Evolutionary conservation across 2,888 invertebrate species (phyloP).

Genomic region (Timema podura): DNA sequence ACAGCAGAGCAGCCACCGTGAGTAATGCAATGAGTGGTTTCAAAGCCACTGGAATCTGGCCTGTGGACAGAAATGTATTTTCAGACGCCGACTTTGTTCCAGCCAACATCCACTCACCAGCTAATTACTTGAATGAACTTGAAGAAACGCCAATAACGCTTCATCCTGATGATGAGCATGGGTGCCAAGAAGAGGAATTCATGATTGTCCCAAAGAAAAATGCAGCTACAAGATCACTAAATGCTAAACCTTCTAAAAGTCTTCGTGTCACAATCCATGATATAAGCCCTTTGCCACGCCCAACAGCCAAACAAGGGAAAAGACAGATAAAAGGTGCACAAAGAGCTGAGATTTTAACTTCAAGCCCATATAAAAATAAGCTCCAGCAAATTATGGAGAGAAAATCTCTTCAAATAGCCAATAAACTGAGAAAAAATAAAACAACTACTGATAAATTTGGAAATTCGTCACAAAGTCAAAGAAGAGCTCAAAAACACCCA

Average conservation of each 20-base stretch:
- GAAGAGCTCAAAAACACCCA: background rate
- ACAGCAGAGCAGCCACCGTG: conserved; percentile 12
- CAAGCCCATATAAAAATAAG: background rate
- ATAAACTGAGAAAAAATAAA: no score
- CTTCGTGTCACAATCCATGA: background rate
- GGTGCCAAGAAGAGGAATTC: no score
- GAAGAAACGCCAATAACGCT: background rate
- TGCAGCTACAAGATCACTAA: background rate
- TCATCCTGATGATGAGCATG: background rate
- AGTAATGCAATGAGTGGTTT: conserved; percentile 14
- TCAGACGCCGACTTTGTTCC: conserved; percentile 1
- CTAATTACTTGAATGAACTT: background rate
- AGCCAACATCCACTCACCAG: background rate
- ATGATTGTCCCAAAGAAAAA: background rate
- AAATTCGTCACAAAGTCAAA: background rate
- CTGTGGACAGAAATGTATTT: conserved; percentile 1
- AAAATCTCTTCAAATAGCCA: background rate
- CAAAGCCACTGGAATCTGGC: conserved; percentile 14
- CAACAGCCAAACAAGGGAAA: background rate
- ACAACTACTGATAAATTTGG: background rate
- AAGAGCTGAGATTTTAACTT: conserved; percentile 4
- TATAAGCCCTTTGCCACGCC: no score
- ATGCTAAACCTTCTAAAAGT: background rate
- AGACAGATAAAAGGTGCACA: conserved; percentile 4
- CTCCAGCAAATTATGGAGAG: background rate